Evolutionary conservation across 2,888 invertebrate genomes (phyloP), one percentile per base, ranked within the genome.

Genomic region (Bellardia bayeri): DNA sequence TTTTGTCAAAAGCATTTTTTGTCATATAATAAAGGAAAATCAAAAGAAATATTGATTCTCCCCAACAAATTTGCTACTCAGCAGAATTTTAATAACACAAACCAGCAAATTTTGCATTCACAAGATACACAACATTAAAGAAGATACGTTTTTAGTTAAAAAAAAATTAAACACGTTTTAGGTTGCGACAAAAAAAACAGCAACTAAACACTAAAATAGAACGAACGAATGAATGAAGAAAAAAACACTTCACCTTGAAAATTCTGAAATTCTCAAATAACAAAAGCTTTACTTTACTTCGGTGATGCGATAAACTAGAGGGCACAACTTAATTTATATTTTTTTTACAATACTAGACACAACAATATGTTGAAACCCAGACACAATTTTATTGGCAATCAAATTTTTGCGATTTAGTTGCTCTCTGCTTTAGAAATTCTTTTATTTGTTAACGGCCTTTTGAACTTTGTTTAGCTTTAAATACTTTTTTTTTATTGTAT

Each of bases 1-100:
- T 87, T 74, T 84, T 84, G 69, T 75, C 74, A 87, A 85, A 79
- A 71, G 82, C 87, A 87, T 87, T 82, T 87, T 87, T 78, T 75
- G 63, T 11, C 75, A 51, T 79, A 82, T 79, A 54, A 56, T 66
- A 80, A 80, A 76, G 45, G 30, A 49, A 74, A 82, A 75, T 45
- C 72, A 71, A 68, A 82, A 23, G 2, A 75, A 76, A 63, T 80
- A 71, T 78, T 23, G 83, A 83, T 78, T 76, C 64, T 72, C 56
- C 23, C 33, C 9, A 13, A 45, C 30, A 42, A 13, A 54, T 13
- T 58, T 9, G 37, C 37, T n/a, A 30, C 37, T 5, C 40, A 8
- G 49, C n/a, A 30, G 54, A 63, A 14, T 23, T 33, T 23, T 9
- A 14, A 45, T 7, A 54, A 54, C 23, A 75, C 45, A 56, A 82